phyloP scores from a whole-genome alignment of 2,113 vertebrate genomes.

The Tychaedon coryphoeus region DNA sequence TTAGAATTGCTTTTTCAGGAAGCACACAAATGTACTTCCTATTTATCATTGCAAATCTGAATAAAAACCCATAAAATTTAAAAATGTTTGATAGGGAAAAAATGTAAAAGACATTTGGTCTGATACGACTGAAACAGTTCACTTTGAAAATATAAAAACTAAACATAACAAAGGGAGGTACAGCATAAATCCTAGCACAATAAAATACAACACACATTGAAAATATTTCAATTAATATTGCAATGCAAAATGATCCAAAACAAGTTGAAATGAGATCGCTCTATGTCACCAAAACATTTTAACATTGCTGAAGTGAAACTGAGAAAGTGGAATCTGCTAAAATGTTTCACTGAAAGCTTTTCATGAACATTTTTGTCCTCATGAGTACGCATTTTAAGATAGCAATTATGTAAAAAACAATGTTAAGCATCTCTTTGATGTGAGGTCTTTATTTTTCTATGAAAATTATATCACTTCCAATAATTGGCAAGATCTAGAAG shows the following conservation, averaged over 20 bases:
- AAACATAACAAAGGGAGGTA: not conserved
- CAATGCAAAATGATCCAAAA: not conserved
- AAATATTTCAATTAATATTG: constrained; percentile 9
- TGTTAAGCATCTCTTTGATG: not conserved
- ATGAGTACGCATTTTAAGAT: not conserved
- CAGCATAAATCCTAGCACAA: not conserved
- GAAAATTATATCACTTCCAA: not conserved
- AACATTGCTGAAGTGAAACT: not conserved
- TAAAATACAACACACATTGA: not conserved
- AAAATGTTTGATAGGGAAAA: not conserved
- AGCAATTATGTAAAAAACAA: not conserved
- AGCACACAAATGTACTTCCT: not conserved
- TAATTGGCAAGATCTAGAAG: not conserved
- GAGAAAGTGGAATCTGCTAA: not conserved
- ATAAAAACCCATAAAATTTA: not conserved
- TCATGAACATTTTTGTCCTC: not conserved
- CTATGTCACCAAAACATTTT: not conserved
- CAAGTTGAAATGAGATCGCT: not conserved
- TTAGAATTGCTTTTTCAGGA: not conserved
- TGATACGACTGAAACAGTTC: not conserved
- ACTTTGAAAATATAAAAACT: not conserved
- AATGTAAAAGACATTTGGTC: not conserved
- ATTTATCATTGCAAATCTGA: not conserved
- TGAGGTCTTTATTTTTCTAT: not conserved
- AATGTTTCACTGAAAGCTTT: not conserved